Base-by-base conservation (phyloP, 2,113 vertebrate species). In the Cichladusa arquata region DNA sequence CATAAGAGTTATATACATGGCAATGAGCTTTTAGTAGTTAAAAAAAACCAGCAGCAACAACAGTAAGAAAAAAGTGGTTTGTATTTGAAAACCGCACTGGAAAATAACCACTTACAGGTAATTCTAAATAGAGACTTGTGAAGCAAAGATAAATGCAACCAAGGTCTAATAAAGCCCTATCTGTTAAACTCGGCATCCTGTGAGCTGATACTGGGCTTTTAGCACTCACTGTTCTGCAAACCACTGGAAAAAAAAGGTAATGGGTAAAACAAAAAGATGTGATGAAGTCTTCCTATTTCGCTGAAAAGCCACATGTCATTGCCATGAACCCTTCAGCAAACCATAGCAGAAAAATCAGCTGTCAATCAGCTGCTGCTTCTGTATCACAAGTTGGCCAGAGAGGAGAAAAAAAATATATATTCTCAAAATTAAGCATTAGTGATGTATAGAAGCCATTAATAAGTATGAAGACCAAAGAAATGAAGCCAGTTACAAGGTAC, bases 221-320 rank as follows among this genome's bases (percentile, higher is more conserved):
- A 95, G 76, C 86, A 69, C 64, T 74, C 76, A 74, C 48, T 87
- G 65, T 33, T 92, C 92, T 90, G 69, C 48, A 95, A 96, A 93
- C 95, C 90, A 95, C 94, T 96, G 96, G 96, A 97, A 97, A 97
- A 96, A 95, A 88, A 95, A 81, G 82, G 96, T 97, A 95, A 97
- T 57, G 94, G 94, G 96, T 97, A 96, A 96, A 97, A 95, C 82
- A 73, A 95, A 80, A 78, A 94, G 80, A 90, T 64, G 82, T 23
- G 95, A 94, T 88, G 78, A 96, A 90, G 69, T 79, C 88, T 86
- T 95, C 65, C 88, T 95, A 92, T 61, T 96, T 93, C 33, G 1
- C 72, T 90, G 82, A 95, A 96, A 96, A 96, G 79, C 90, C 69
- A 44, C 58, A 29, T 13, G 36, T 33, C 57, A 78, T 79, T 74